Conservation (phyloP, 1,140 invertebrate genomes). For the Bombus confusus region DNA sequence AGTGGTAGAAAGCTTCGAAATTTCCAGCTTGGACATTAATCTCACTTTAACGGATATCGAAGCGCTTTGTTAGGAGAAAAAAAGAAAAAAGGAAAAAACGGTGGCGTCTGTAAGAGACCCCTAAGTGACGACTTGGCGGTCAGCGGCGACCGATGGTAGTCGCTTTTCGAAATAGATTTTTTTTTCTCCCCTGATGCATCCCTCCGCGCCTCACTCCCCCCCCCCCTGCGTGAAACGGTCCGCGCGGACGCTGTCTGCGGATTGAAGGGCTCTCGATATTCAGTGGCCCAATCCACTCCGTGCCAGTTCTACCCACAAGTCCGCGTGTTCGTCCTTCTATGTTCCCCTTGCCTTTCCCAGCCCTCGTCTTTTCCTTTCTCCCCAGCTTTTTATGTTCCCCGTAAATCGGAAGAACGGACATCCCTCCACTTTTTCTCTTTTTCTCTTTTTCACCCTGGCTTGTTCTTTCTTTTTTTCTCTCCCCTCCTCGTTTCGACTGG, state of each 20-base stretch:
- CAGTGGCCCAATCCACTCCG: slow-evolving; percentile 65
- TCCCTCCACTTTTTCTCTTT: neutral
- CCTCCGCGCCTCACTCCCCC: neutral
- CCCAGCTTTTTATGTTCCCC: slow-evolving; percentile 46
- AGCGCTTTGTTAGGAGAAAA: slow-evolving; percentile 23
- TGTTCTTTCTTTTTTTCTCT: neutral
- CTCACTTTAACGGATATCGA: slow-evolving; percentile 35
- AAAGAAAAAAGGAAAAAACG: slow-evolving; percentile 9
- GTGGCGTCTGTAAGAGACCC: slow-evolving; percentile 14
- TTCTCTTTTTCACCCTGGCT: neutral
- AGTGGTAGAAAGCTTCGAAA: neutral
- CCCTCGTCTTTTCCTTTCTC: slow-evolving; percentile 51
- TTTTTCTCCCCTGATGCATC: slow-evolving; percentile 61
- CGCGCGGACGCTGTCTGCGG: slow-evolving; percentile 32
- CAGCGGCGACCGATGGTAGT: slow-evolving; percentile 37
- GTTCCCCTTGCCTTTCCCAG: slow-evolving; percentile 59
- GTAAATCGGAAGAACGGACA: slow-evolving; percentile 37
- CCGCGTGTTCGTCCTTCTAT: slow-evolving; percentile 58
- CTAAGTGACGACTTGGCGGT: slow-evolving; percentile 55
- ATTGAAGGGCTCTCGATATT: slow-evolving; percentile 73
- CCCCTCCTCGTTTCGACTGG: slow-evolving; percentile 56
- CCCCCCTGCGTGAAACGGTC: slow-evolving; percentile 29
- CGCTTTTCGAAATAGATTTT: slow-evolving; percentile 76
- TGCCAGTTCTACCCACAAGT: slow-evolving; percentile 57
- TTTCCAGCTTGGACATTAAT: slow-evolving; percentile 1